Percentiles rank a stretch among this genome's conserved stretches.
Conservation (phyloP, 53 echinoderm and acorn worm species). For the Holothuria scabra region DNA sequence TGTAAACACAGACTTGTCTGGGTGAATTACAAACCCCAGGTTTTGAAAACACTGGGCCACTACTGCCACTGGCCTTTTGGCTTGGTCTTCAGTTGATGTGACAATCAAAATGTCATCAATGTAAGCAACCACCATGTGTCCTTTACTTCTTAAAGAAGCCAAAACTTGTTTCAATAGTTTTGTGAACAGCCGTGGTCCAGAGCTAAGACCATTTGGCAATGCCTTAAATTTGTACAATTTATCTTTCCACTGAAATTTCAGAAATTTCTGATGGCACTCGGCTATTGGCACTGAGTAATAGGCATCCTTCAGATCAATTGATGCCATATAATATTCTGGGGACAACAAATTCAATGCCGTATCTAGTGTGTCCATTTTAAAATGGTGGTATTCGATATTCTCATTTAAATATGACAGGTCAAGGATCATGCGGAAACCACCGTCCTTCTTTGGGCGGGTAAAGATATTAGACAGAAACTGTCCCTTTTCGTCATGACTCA, state of each 20-base stretch:
- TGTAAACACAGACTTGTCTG: too few species aligned
- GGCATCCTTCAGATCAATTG: too few species aligned
- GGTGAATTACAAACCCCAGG: too few species aligned
- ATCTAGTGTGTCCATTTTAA: too few species aligned
- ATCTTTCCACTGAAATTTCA: constrained; percentile 40
- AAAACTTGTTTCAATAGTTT: constrained; percentile 58
- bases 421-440: constrained; percentile 42
- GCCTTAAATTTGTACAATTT: constrained; percentile 42
- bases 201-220: constrained; percentile 55
- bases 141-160: constrained; percentile 1
- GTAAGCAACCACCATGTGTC: constrained; percentile 41
- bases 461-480: constrained; percentile 52
- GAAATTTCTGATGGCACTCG: constrained; percentile 18
- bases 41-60: neutral
- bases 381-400: constrained; percentile 14
- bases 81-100: neutral
- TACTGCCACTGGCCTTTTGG: neutral
- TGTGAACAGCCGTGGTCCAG: constrained; percentile 54
- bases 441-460: constrained; percentile 46
- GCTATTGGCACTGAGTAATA: constrained; percentile 60
- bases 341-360: constrained; percentile 27
- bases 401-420: constrained; percentile 41
- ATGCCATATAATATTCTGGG: constrained; percentile 58
- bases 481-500: neutral
- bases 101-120: constrained; percentile 63